phyloP scores from a whole-genome alignment of 2,888 invertebrate genomes.

The Drosophila subquinaria region DNA sequence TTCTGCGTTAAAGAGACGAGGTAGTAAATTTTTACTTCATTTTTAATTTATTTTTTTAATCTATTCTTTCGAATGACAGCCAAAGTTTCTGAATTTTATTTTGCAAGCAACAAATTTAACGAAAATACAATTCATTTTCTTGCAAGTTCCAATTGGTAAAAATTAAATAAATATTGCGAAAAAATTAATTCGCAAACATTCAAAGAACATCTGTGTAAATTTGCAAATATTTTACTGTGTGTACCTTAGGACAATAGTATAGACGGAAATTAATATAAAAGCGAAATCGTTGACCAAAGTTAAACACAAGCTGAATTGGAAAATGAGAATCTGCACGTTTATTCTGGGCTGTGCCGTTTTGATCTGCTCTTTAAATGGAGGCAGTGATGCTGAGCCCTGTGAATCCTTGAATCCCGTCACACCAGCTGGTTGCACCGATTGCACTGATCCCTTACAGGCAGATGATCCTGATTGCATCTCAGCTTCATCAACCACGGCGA shows the following conservation, averaged over 20 bases:
- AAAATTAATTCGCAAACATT: not conserved
- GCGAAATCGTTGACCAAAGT: not conserved
- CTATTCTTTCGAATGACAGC: too few species aligned
- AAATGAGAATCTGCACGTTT: constrained; percentile 13
- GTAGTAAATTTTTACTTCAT: too few species aligned
- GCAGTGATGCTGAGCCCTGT: constrained; percentile 21
- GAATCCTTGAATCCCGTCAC: not conserved
- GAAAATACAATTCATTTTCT: not conserved
- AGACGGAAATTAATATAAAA: constrained; percentile 24
- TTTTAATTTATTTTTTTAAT: too few species aligned
- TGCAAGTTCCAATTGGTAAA: not conserved
- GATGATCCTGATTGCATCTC: constrained; percentile 10
- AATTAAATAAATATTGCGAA: not conserved
- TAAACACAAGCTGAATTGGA: not conserved
- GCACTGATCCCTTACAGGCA: not conserved
- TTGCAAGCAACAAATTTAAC: not conserved
- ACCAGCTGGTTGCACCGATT: constrained; percentile 26
- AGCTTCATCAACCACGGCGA: constrained; percentile 1
- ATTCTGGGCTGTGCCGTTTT: constrained; percentile 16
- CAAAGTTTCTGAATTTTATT: not conserved
- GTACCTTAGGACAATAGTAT: not conserved
- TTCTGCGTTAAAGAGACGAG: too few species aligned
- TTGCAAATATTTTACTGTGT: not conserved
- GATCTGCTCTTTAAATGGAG: constrained; percentile 2
- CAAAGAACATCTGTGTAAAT: constrained; percentile 28